phyloP scores from a whole-genome alignment of 1,140 invertebrate species.

The Olivierus martensii region DNA sequence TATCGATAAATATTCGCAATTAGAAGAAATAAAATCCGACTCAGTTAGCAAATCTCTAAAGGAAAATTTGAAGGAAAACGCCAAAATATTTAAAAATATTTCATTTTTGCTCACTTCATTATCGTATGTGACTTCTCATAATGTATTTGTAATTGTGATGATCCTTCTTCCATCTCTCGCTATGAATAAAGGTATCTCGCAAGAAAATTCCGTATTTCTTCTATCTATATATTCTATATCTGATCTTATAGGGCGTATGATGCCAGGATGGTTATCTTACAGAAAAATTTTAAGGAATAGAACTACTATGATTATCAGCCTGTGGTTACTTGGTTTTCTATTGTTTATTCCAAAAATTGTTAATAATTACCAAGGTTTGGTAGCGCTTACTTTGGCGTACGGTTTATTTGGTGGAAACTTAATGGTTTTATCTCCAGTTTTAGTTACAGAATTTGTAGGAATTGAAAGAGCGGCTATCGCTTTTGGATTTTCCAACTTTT shows the following conservation, averaged over 20 bases:
- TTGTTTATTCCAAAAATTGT: not conserved
- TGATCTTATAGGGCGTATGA: constrained; percentile 7
- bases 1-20: too few relatives aligned
- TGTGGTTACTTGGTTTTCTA: constrained; percentile 9
- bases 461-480: constrained; percentile 10
- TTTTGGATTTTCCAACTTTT: constrained; percentile 12
- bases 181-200: not conserved
- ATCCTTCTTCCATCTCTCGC: too few relatives aligned
- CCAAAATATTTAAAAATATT: too few relatives aligned
- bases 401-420: constrained; percentile 10
- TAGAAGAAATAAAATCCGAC: too few relatives aligned
- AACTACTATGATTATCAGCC: constrained; percentile 2
- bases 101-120: too few relatives aligned
- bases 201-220: not conserved
- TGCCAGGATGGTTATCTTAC: constrained; percentile 14
- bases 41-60: too few relatives aligned
- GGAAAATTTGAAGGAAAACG: too few relatives aligned
- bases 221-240: constrained; percentile 6
- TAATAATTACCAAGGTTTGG: not conserved
- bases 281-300: not conserved
- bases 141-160: too few relatives aligned
- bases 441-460: constrained; percentile 18
- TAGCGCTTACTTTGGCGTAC: not conserved
- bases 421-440: constrained; percentile 17
- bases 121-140: too few relatives aligned